Base-by-base conservation (phyloP, 2,888 invertebrate species). In the Acanthococcus lagerstroemiae region DNA sequence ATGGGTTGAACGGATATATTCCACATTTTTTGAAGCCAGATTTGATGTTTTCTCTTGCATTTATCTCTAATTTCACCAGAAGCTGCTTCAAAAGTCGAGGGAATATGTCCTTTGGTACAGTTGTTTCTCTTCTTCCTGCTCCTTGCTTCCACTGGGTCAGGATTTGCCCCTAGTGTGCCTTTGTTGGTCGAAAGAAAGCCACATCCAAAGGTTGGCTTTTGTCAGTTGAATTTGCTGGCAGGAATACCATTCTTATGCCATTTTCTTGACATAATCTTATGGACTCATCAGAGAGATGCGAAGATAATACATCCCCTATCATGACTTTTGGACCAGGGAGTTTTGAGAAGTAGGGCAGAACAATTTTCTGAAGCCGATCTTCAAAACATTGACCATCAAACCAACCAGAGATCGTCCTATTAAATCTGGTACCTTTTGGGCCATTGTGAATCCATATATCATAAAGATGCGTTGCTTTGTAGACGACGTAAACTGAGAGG, bases 321-420 rank as follows among this genome's bases (percentile, higher is more conserved):
- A 60, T 3, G 67, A 58, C 21, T 68, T 70, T 66, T 68, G 66
- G 17, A 67, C 69, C 46, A 56, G 56, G 46, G 17, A 66, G 44
- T 50, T 52, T 61, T 25, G 19, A 44, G 22, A 50, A 48, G 48
- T 68, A 65, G 6, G 67, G 67, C 7, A 69, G 26, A 24, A 60
- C 65, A 56, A 68, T 54, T 25, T 27, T 27, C 46, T 67, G 50
- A 57, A 69, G 5, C 68, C 68, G 67, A 25, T 69, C 68, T 21
- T 67, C 57, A 56, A 69, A 69, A 60, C 57, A 44, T 45, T 22
- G 2, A 4, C 24, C 19, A 21, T 58, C 45, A 65, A 74, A 72
- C 74, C 74, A 74, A 7, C 73, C 74, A 61, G 68, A 70, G 55
- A 67, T 68, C 2, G 70, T 71, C 19, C 71, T 58, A 65, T 71